Base-by-base conservation (phyloP, 2,797 vertebrate genomes). In the Fringilla coelebs region DNA sequence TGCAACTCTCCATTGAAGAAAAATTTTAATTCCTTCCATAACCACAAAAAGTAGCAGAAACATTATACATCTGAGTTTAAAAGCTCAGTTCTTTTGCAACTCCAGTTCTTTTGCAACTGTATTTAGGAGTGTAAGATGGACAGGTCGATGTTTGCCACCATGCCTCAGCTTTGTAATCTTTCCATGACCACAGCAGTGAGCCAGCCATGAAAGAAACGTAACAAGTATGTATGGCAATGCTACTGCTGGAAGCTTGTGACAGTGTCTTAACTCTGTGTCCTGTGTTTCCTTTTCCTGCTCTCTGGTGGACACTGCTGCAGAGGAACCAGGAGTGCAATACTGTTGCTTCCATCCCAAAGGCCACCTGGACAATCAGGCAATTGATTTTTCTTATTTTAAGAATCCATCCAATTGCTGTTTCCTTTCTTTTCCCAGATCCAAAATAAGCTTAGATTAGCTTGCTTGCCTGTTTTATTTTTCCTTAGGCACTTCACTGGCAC, bases 401-500 rank as follows among this genome's bases (percentile, higher is more conserved):
- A 34, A 19, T 43, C 36, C 22, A 62, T 8, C 9, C 15, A 5
- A 29, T n/a, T 85, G 43, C 54, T 58, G 25, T 54, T 80, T 38
- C 46, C 26, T 31, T 63, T 72, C 31, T 57, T 17, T 65, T 61
- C 17, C 46, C 32, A 63, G 21, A 43, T n/a, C 31, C 38, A 40
- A 61, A 38, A 58, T 25, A 24, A 40, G 4, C 20, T 48, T 29
- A 48, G 31, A 62, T 38, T 61, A n/a, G 13, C 19, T 72, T 65
- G 48, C 46, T 61, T 82, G 43, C 22, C 60, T 90, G 54, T 38
- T 85, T 65, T 31, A 67, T 36, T 79, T 79, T 70, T 62, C 45
- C 52, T 80, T 34, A 38, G 38, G 67, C 1, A 1, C 18, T 75
- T 58, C 0, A 1, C 49, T 58, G 40, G 61, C 7, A 5, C 58